Conservation (phyloP, 2,113 vertebrate species). For the Coreoperca whiteheadi region DNA sequence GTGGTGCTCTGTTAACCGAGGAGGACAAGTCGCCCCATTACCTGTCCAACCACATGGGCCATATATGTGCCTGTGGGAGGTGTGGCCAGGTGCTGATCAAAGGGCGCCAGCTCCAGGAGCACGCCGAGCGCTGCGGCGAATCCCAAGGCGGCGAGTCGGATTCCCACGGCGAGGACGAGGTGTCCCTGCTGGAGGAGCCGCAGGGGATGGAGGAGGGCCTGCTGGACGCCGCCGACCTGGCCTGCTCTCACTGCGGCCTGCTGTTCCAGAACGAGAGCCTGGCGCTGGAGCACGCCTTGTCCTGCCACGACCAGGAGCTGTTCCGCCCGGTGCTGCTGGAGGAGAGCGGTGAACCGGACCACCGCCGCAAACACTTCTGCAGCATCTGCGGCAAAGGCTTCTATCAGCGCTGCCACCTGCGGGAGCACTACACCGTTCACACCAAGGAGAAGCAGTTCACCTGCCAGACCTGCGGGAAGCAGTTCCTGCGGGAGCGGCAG, state of each 20-base stretch:
- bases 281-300: slow-evolving; percentile 92
- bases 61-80: slow-evolving; percentile 96
- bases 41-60: slow-evolving; percentile 95
- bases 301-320: slow-evolving; percentile 93
- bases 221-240: slow-evolving; percentile 85
- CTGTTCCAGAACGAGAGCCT: slow-evolving; percentile 92
- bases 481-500: slow-evolving; percentile 97
- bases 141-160: slow-evolving; percentile 89
- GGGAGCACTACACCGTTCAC: slow-evolving; percentile 99
- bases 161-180: slow-evolving; percentile 89
- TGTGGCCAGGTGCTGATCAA: slow-evolving; percentile 97
- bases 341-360: slow-evolving; percentile 90
- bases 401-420: slow-evolving; percentile 98
- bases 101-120: slow-evolving; percentile 95
- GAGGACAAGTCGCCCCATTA: slow-evolving; percentile 95
- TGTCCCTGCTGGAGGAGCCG: slow-evolving; percentile 84
- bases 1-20: slow-evolving; percentile 89
- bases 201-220: slow-evolving; percentile 90
- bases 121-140: slow-evolving; percentile 94
- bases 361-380: slow-evolving; percentile 97
- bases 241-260: slow-evolving; percentile 93
- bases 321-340: slow-evolving; percentile 89
- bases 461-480: slow-evolving; percentile 98
- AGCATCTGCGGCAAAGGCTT: slow-evolving; percentile 97
- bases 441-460: slow-evolving; percentile 99